These are phyloP conservation scores for Arenaria interpres DNA, from an alignment of 2,113 vertebrate species.

Conservation along the genomic window DNA sequence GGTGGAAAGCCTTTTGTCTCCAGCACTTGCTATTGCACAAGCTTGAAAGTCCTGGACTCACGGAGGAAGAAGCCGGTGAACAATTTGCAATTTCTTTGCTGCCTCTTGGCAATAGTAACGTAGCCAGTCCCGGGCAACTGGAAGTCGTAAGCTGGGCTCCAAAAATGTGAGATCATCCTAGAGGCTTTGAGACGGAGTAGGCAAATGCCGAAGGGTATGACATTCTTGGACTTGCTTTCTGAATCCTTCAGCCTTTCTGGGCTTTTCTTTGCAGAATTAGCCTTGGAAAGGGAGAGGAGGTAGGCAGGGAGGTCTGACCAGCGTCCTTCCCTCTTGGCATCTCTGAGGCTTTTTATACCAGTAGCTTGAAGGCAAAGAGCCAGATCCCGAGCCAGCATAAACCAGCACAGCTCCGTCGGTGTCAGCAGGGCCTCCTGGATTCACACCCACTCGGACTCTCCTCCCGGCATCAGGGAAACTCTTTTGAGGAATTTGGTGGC, in stretches of 20 bases:
- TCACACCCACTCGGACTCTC: neutral
- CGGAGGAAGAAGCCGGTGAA: neutral
- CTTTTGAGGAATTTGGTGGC: constrained; percentile 35
- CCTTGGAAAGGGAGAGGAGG: neutral
- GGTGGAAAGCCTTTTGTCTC: neutral
- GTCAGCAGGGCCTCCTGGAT: neutral
- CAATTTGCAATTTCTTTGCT: neutral
- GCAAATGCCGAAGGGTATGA: neutral
- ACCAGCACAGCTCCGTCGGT: neutral
- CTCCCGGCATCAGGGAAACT: neutral
- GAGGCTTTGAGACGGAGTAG: neutral
- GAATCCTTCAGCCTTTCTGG: neutral
- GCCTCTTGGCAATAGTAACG: neutral
- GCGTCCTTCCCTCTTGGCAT: neutral
- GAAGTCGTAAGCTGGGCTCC: neutral
- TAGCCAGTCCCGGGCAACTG: neutral
- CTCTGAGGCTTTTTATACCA: neutral
- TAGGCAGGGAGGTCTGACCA: constrained; percentile 16
- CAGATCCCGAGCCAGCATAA: neutral
- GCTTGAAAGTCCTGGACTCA: fast-evolving
- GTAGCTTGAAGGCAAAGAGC: constrained; percentile 21
- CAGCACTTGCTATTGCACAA: neutral
- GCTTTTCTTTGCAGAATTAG: neutral
- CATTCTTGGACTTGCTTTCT: neutral
- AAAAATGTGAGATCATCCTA: neutral